Evolutionary conservation across 2,113 vertebrate genomes (phyloP), one percentile per base, ranked within the genome.

Genomic region (Echinops telfairi): DNA sequence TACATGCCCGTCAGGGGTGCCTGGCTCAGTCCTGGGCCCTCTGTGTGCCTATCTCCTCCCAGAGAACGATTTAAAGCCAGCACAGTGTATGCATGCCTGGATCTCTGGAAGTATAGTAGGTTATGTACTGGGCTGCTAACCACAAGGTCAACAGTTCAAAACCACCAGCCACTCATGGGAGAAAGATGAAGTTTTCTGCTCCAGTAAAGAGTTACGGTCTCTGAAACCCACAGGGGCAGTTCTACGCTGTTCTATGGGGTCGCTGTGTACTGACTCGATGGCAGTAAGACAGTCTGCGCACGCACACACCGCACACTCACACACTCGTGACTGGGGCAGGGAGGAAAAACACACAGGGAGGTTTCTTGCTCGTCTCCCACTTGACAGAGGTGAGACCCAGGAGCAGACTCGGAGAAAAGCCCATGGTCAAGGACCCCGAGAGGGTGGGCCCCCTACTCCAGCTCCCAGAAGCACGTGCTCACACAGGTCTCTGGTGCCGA

Each of bases 61-160:
- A 68, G 53, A 85, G 38, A 70, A 78, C 20, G 64, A 10, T 14
- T 36, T 36, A 31, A 3, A 43, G 73, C 5, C 8, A 75, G 5
- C 29, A 22, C 4, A 29, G 22, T 29, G 2, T 0, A 20, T 2
- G 64, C 8, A 3, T 7, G 7, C 23, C 10, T 4, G 47, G 47
- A 53, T 4, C 47, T 53, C 10, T 53, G 47, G 47, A 9, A 53
- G 47, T 53, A 53, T 53, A 53, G 47, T 53, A 53, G 47, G 47
- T 8, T 53, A 53, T 14, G 12, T 53, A 53, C 10, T 53, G 47
- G 47, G 47, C 10, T 53, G 47, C 47, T 53, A 4, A 53, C 47
- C 47, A 53, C 47, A 53, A 53, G 47, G 47, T 53, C 47, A 53
- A 9, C 47, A 53, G 47, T 53, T 53, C 47, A 53, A 53, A 53